Base-by-base conservation (phyloP, 2,888 invertebrate genomes). In the Drosophila infuscata region DNA sequence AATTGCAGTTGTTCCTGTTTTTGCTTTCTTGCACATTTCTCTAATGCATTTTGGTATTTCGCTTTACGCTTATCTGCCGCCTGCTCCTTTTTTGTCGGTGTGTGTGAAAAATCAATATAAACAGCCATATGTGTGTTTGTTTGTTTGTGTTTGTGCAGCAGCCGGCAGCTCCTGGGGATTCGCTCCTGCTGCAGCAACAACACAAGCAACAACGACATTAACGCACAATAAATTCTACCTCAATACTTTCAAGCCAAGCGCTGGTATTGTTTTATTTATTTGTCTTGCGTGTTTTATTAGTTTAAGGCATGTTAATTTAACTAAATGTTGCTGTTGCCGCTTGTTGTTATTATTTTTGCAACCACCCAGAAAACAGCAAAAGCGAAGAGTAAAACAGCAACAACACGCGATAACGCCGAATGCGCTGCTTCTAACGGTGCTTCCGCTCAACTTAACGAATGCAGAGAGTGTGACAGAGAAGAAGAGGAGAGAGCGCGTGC, bases 201-300 rank as follows among this genome's bases (percentile, higher is more conserved):
- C 32, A 32, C 41, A 32, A 32, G 41, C 4, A 38, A 20, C 46
- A 9, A 57, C 30, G 29, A 29, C 35, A 8, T 20, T 9, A 46
- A 29, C 43, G 20, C 3, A 20, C 51, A 57, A 36, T 30, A 35
- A 48, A 60, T 36, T 2, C 36, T 48, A 12, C 15, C 8, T 46
- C 54, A 46, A 65, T 49, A 51, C 46, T 52, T 57, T 70, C 6
- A 29, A 65, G 35, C 29, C 25, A 59, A 61, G n/a, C 25, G 9
- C n/a, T 17, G 17, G 5, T 53, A 25, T 32, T 25, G 3, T 41
- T 67, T 30, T 43, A 51, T 57, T 56, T 30, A 41, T 56, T 59
- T 68, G 51, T 52, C 49, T 75, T 73, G 82, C 84, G 79, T 89
- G 83, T 74, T 87, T 87, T 87, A 87, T 87, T 87, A 81, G 73